Percentiles rank a stretch among this genome's conserved stretches.
These are phyloP conservation scores for Poeciliopsis turneri DNA, from an alignment of 2,797 vertebrate genomes.

Conservation along the genomic window DNA sequence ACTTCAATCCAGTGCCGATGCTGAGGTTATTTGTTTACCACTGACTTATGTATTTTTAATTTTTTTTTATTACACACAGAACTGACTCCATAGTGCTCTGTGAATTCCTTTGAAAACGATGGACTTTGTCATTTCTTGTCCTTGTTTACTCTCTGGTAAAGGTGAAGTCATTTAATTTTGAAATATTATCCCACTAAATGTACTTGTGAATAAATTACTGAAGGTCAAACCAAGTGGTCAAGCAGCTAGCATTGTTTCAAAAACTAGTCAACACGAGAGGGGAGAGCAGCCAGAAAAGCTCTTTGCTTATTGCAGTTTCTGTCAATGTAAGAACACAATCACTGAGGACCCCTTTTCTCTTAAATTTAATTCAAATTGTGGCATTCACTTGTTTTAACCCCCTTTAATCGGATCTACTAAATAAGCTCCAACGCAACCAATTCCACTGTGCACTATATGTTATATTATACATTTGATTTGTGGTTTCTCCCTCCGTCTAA, in stretches of 20 bases:
- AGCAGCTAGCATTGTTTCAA: conserved; percentile 64
- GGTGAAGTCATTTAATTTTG: conserved; percentile 50
- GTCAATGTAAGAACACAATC: conserved; percentile 76
- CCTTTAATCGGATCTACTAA: background rate
- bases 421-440: background rate
- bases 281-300: conserved; percentile 80
- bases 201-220: conserved; percentile 62
- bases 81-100: background rate
- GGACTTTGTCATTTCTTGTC: conserved; percentile 4
- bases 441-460: conserved; percentile 4
- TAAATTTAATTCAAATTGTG: conserved; percentile 50
- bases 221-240: conserved; percentile 54
- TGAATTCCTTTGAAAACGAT: conserved; percentile 19
- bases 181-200: conserved; percentile 60
- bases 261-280: conserved; percentile 67
- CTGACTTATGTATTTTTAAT: background rate
- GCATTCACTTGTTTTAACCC: background rate
- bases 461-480: conserved; percentile 29
- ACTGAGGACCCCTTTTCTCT: conserved; percentile 62
- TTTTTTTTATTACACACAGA: background rate
- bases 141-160: conserved; percentile 44
- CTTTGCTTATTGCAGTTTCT: conserved; percentile 76
- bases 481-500: conserved; percentile 3
- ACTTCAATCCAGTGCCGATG: conserved; percentile 9
- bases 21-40: background rate